Evolutionary conservation across 2,113 vertebrate species (phyloP), one percentile per base, ranked within the genome.

Genomic region (Psittacara wagleri): DNA sequence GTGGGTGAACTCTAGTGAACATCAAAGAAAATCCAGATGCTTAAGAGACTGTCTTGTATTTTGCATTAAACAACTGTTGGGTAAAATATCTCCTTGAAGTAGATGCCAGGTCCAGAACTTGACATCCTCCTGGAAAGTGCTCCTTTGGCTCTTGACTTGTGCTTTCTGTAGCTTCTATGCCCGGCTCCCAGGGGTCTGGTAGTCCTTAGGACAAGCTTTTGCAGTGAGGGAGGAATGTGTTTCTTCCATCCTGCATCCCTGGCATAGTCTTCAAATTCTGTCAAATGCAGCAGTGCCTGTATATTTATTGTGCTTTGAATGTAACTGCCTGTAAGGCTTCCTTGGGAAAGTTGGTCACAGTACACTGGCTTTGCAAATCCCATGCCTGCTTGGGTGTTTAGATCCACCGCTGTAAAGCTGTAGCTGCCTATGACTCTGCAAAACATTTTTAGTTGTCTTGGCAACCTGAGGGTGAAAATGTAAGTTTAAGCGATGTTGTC

Each of bases 221-320:
- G 68, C 14, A 48, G 24, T 1, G 1, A 20, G 20, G n/a, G 27
- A 43, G 33, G 14, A 41, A 37, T 0, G 4, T 2, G 2, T 37
- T 43, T 48, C 20, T 59, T 31, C 35, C 11, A 64, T 51, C 49
- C 31, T n/a, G 35, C 11, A 15, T 61, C 70, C 54, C 48, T 44
- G 55, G 14, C 11, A 3, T 9, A 8, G 22, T 11, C 59, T 54
- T 70, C 33, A 51, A 29, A 39, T 44, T 51, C 35, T n/a, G 48
- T 51, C 33, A 25, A 44, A 37, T 1, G 3, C 31, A 43, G 11
- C 35, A 0, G 33, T 43, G 27, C 23, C 48, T 69, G 20, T 41
- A 2, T 49, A 5, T 25, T 49, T 63, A 7, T n/a, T 67, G 41
- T 62, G 6, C n/a, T 79, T 20, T 14, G 44, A 23, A 16, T 7